Conservation (phyloP, 2,797 vertebrate genomes). For the Enteromius paludinosus region DNA sequence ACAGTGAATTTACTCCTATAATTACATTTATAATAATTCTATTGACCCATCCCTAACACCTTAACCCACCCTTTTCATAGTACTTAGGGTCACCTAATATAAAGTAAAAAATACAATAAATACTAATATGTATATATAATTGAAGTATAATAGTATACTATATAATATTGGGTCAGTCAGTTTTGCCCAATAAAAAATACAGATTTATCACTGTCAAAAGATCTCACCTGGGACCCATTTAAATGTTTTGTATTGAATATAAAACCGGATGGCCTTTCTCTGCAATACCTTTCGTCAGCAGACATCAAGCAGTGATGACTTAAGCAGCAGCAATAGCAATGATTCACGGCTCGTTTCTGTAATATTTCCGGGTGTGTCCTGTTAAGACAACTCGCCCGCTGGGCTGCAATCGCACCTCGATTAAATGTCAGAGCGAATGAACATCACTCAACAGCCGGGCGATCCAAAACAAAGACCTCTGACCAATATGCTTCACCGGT, state of each 20-base stretch:
- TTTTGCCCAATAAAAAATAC: slow-evolving; percentile 32
- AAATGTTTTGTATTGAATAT: slow-evolving; percentile 3
- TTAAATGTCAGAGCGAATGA: slow-evolving; percentile 9
- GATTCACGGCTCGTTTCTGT: slow-evolving; percentile 6
- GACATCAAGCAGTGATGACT: slow-evolving; percentile 15
- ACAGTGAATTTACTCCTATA: too few relatives aligned
- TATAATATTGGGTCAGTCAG: slow-evolving; percentile 11
- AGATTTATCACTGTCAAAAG: slow-evolving; percentile 32
- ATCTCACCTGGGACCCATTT: slow-evolving; percentile 13
- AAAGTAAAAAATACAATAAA: too few relatives aligned
- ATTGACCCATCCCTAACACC: too few relatives aligned
- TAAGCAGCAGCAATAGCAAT: slow-evolving; percentile 8
- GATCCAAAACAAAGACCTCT: slow-evolving; percentile 49
- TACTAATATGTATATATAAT: too few relatives aligned
- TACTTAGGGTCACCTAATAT: too few relatives aligned
- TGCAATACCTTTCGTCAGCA: slow-evolving; percentile 3
- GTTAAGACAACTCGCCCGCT: neutral
- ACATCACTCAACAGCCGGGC: neutral
- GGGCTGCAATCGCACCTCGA: neutral
- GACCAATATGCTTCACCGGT: slow-evolving; percentile 63
- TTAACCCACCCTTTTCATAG: too few relatives aligned
- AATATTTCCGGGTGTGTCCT: slow-evolving; percentile 19
- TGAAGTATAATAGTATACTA: too few relatives aligned
- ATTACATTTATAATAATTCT: too few relatives aligned
- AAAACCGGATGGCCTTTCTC: neutral